Evolutionary conservation across 37 sponge, comb jelly and placozoan genomes (phyloP).

Genomic region (Cliona cf. orientalis): DNA sequence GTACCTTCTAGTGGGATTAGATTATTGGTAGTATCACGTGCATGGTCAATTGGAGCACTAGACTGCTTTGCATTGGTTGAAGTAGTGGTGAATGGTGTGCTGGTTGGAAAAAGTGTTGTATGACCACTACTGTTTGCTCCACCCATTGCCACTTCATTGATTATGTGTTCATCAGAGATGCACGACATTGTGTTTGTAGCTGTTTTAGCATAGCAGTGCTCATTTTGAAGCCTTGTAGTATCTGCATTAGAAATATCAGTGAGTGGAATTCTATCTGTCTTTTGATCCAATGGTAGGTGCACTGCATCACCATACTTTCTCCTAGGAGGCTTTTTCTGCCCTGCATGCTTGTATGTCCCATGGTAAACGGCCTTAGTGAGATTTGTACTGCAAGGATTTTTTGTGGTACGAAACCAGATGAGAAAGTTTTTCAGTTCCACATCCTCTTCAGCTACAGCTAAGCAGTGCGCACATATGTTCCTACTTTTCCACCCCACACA

Average conservation of each 20-base stretch:
- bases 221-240: not conserved
- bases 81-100: no score
- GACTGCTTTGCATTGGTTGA: no score
- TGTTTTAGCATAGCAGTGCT: not conserved
- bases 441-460: slow-evolving; percentile 2
- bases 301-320: slow-evolving; percentile 5
- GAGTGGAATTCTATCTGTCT: slow-evolving; percentile 3
- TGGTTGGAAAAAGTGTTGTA: no score
- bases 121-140: not conserved
- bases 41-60: not conserved
- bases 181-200: not conserved
- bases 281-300: not conserved
- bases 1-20: no score
- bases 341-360: slow-evolving; percentile 11
- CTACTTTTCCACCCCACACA: not conserved
- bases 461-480: not conserved
- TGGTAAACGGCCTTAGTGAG: slow-evolving; percentile 10
- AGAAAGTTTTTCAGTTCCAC: not conserved
- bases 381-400: not conserved
- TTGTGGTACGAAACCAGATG: slow-evolving; percentile 1
- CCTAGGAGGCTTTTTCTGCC: slow-evolving; percentile 2
- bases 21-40: no score
- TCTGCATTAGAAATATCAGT: not conserved
- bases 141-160: not conserved
- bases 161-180: not conserved